Evolutionary conservation across 2,797 vertebrate genomes (phyloP).

Genomic region (Myotis myotis): DNA sequence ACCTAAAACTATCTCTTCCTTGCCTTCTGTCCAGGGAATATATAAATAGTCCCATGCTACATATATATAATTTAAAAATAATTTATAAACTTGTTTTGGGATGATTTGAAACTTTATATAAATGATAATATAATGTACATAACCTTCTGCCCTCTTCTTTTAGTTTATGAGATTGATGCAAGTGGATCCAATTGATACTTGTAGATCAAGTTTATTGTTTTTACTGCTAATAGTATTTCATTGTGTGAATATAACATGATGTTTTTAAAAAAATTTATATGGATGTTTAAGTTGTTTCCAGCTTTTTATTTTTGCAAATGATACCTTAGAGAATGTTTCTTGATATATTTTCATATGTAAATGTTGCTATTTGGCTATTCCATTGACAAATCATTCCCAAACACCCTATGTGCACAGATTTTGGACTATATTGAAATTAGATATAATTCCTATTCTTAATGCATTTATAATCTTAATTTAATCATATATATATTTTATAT

Average conservation of each 20-base stretch:
- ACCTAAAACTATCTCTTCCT: background rate
- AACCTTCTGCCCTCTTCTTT: background rate
- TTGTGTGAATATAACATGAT: background rate
- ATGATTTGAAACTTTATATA: conserved; percentile 12
- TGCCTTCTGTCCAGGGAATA: background rate
- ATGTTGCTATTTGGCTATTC: background rate
- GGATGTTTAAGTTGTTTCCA: background rate
- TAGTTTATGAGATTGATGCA: background rate
- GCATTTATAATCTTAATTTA: conserved; percentile 25
- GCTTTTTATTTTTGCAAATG: conserved; percentile 38
- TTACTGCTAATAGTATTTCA: background rate
- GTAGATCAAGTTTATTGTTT: background rate
- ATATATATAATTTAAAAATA: background rate
- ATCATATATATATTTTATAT: background rate
- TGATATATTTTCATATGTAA: background rate
- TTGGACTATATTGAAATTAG: background rate
- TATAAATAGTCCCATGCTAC: background rate
- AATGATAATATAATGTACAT: background rate
- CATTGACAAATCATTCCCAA: background rate
- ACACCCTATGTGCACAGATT: background rate
- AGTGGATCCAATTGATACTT: background rate
- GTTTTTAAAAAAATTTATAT: background rate
- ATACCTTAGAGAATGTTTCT: background rate
- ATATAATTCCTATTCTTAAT: background rate
- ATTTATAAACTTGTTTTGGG: background rate